Base-by-base conservation (phyloP, 2,888 invertebrate species). In the Calameuta idolon region DNA sequence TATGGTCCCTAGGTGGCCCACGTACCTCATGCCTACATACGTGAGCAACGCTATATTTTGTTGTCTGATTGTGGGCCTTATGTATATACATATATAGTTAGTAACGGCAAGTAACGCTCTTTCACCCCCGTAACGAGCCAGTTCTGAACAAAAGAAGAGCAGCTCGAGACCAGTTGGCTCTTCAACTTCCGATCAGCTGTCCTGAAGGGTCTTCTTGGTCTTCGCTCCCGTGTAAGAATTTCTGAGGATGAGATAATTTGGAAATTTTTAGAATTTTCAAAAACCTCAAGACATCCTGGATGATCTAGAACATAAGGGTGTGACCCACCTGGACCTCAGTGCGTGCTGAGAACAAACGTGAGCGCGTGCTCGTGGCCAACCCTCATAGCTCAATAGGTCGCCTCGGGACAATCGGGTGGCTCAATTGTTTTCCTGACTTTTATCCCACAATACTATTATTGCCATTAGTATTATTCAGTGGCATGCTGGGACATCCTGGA, bases 391-490 rank as follows among this genome's bases (percentile, higher is more conserved):
- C 71, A 34, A 71, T 71, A 71, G 33, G 31, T 34, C 34, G 71
- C 71, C 74, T 30, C 30, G 12, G 74, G 74, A 74, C 34, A 74
- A 74, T 74, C 5, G 12, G 30, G 74, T 5, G n/a, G 74, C 34
- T 33, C 85, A 83, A 88, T 89, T 89, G 89, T 89, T 89, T 88
- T 86, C 82, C 84, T 87, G 87, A 88, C 87, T 89, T 89, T 87
- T 86, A 85, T 87, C 80, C 83, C 81, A 5, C 55, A 55, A 23
- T 55, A 55, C 55, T 23, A 55, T 55, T 55, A 55, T 55, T 55
- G 55, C 23, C 55, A 55, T 55, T 55, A 55, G 55, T 55, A 55
- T 83, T 87, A 84, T 86, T 83, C 80, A 80, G 73, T 34, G 75
- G 74, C 77, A 78, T 69, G 55, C 74, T 33, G 69, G 69, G 77